Evolutionary conservation across 2,888 invertebrate genomes (phyloP).

Genomic region (Mythimna impura): DNA sequence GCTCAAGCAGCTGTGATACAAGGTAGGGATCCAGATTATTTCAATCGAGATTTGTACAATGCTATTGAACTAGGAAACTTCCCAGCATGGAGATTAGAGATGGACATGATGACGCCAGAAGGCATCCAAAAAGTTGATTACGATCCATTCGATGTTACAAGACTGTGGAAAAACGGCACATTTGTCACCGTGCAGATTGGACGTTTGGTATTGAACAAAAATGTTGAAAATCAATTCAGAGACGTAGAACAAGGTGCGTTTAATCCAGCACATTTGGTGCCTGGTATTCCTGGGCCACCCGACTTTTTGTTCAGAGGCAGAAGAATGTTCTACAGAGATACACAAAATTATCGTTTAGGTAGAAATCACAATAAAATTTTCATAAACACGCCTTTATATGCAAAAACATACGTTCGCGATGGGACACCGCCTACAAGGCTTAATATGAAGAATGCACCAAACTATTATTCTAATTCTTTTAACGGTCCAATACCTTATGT

Average conservation of each 20-base stretch:
- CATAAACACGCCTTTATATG: conserved; percentile 67
- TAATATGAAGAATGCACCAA: conserved; percentile 68
- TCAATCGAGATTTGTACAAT: conserved; percentile 95
- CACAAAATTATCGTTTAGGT: conserved; percentile 82
- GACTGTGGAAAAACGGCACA: conserved; percentile 82
- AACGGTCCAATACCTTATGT: conserved; percentile 72
- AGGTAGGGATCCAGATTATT: conserved; percentile 94
- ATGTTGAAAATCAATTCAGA: conserved; percentile 86
- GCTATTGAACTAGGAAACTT: conserved; percentile 92
- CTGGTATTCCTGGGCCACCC: conserved; percentile 87
- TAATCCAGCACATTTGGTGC: conserved; percentile 74
- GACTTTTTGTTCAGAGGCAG: conserved; percentile 89
- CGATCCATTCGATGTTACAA: conserved; percentile 87
- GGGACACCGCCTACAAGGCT: conserved; percentile 65
- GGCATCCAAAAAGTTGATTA: conserved; percentile 78
- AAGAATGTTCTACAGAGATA: conserved; percentile 88
- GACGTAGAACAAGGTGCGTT: conserved; percentile 89
- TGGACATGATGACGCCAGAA: conserved; percentile 82
- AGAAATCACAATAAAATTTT: conserved; percentile 69
- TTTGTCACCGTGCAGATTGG: conserved; percentile 88
- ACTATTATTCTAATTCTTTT: conserved; percentile 72
- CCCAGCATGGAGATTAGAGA: conserved; percentile 83
- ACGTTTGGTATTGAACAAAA: conserved; percentile 84
- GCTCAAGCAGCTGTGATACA: conserved; percentile 91
- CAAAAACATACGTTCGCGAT: conserved; percentile 68